A percentile compares a stretch with the other conserved stretches of the same genome.
phyloP scores from a whole-genome alignment of 2,113 vertebrate genomes.

The Lonchura striata region DNA sequence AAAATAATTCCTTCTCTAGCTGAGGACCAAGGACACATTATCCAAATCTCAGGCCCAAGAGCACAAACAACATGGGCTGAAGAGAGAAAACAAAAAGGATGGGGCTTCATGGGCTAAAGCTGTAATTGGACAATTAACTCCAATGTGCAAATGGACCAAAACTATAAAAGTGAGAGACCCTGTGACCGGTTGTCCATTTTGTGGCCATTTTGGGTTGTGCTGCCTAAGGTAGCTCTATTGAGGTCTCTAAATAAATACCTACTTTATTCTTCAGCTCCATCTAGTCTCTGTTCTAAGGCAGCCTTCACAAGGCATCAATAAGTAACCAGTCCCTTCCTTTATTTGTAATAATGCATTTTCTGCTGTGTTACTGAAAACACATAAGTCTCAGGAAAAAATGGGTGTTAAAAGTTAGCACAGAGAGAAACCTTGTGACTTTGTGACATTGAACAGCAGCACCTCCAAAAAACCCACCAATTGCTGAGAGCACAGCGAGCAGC shows the following conservation, averaged over 20 bases:
- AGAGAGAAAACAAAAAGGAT: neutral
- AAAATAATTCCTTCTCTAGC: neutral
- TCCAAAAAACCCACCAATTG: neutral
- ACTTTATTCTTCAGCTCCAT: neutral
- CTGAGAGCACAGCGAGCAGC: neutral
- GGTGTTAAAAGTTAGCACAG: neutral
- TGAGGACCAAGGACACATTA: neutral
- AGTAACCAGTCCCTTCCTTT: neutral
- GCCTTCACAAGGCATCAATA: neutral
- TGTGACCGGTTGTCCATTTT: rapidly evolving
- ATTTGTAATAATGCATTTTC: rapidly evolving
- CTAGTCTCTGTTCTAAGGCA: neutral
- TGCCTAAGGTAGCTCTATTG: neutral
- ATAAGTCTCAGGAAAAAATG: neutral
- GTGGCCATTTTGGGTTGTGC: neutral
- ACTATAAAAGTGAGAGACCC: neutral
- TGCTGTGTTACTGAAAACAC: neutral
- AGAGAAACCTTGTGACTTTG: neutral
- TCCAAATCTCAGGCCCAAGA: neutral
- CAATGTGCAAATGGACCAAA: neutral
- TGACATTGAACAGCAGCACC: neutral
- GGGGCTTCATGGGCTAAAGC: neutral
- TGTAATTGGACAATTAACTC: neutral
- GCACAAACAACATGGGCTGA: neutral
- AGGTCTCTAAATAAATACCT: neutral